phyloP scores from a whole-genome alignment of 2,888 invertebrate species.

The Eudemis profundana region DNA sequence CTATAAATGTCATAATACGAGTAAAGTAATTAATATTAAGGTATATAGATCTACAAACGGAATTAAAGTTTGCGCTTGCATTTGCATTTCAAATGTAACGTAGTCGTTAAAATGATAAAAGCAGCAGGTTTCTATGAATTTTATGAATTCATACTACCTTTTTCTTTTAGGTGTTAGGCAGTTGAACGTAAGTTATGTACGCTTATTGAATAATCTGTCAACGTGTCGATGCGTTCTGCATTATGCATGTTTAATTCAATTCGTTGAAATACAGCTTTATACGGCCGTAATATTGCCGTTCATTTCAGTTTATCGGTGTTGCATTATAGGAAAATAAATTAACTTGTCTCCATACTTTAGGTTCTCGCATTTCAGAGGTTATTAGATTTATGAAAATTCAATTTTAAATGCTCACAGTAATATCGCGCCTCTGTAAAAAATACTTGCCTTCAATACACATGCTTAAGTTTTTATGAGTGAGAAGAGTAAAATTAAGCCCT shows the following conservation, averaged over 20 bases:
- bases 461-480: too few relatives aligned
- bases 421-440: background rate
- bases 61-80: conserved; percentile 33
- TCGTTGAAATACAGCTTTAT: conserved; percentile 35
- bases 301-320: conserved; percentile 1
- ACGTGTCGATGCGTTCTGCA: conserved; percentile 34
- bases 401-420: background rate
- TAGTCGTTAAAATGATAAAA: conserved; percentile 11
- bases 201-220: conserved; percentile 43
- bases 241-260: conserved; percentile 29
- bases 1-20: conserved; percentile 60
- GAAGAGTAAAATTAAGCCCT: too few relatives aligned
- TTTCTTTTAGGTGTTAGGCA: background rate
- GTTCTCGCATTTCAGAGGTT: background rate
- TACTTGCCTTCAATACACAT: background rate
- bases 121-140: background rate
- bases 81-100: conserved; percentile 40
- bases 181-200: conserved; percentile 37
- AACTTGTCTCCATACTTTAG: conserved; percentile 13
- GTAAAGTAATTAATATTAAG: conserved; percentile 57
- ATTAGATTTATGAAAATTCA: background rate
- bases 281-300: background rate
- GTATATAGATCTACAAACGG: conserved; percentile 31
- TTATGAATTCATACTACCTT: conserved; percentile 28
- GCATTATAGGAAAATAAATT: background rate